Evolutionary conservation across 2,797 vertebrate genomes (phyloP), one percentile per base, ranked within the genome.

Genomic region (Danionella dracula): DNA sequence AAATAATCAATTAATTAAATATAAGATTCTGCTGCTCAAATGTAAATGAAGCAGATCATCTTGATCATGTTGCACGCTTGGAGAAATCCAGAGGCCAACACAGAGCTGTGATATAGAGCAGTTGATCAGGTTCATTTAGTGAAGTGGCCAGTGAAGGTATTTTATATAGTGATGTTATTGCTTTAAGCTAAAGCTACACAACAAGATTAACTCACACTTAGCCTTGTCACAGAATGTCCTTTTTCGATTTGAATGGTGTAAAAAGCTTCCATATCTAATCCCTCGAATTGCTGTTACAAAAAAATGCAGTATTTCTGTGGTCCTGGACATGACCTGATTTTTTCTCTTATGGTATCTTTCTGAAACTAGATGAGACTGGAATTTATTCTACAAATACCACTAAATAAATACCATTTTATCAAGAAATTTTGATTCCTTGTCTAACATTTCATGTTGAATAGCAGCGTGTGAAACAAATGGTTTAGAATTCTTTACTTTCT

Each of bases 321-420:
- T n/a, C n/a, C n/a, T n/a, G 40, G 41, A 21, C 23, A 37, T 62
- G 37, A 56, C 41, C 48, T 49, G 16, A 29, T 69, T 59, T 73
- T 50, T 69, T 16, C 15, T 34, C 27, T n/a, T n/a, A 29, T 27
- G 27, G 58, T 16, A 45, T n/a, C n/a, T 59, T 9, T 17, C 42
- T 17, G 4, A 29, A n/a, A 16, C n/a, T 37, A 19, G 42, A 41
- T 66, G 21, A 38, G 9, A 54, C 37, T 60, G 21, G n/a, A 10
- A 13, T 38, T 40, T 66, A 31, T 27, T 38, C 38, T 19, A 21
- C 35, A 29, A n/a, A n/a, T n/a, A n/a, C n/a, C n/a, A n/a, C n/a
- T n/a, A n/a, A n/a, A n/a, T n/a, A n/a, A n/a, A n/a, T n/a, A n/a
- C n/a, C n/a, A n/a, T n/a, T n/a, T n/a, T n/a, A n/a, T n/a, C n/a